Evolutionary conservation across 2,888 invertebrate genomes (phyloP).

Genomic region (Sphaerophoria rueppellii): DNA sequence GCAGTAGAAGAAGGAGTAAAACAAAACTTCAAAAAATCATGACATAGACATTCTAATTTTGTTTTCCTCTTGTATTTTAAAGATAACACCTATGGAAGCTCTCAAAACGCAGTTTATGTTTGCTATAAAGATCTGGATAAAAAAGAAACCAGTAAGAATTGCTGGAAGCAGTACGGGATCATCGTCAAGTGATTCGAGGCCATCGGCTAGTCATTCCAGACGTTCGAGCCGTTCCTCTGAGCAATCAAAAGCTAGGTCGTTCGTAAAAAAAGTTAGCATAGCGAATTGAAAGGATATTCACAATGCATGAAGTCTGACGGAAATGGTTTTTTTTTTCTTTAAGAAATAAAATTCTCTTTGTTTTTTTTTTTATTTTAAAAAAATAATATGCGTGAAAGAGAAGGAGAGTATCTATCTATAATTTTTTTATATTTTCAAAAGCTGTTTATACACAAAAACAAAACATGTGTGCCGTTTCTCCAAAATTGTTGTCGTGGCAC

Average conservation of each 20-base stretch:
- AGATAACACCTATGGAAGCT: conserved; percentile 87
- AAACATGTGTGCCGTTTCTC: no score
- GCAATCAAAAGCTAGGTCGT: conserved; percentile 48
- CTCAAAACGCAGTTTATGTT: conserved; percentile 88
- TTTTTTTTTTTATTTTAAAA: no score
- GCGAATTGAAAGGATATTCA: background rate
- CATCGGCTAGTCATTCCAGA: no score
- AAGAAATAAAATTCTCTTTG: no score
- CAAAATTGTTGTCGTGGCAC: no score
- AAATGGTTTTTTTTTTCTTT: no score
- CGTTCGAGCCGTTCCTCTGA: conserved; percentile 63
- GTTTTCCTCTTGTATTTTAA: background rate
- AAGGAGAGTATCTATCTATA: no score
- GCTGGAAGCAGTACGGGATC: conserved; percentile 70
- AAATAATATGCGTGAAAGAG: no score
- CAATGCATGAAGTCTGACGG: no score
- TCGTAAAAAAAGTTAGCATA: conserved; percentile 35
- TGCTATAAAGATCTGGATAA: conserved; percentile 88
- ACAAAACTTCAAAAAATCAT: background rate
- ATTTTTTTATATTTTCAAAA: no score
- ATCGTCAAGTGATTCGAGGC: conserved; percentile 32
- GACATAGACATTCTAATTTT: background rate
- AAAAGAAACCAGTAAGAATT: conserved; percentile 86
- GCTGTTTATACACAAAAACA: no score
- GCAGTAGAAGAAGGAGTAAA: conserved; percentile 89